Conservation (phyloP, 2,888 invertebrate species). For the Caenorhabditis zanzibari region DNA sequence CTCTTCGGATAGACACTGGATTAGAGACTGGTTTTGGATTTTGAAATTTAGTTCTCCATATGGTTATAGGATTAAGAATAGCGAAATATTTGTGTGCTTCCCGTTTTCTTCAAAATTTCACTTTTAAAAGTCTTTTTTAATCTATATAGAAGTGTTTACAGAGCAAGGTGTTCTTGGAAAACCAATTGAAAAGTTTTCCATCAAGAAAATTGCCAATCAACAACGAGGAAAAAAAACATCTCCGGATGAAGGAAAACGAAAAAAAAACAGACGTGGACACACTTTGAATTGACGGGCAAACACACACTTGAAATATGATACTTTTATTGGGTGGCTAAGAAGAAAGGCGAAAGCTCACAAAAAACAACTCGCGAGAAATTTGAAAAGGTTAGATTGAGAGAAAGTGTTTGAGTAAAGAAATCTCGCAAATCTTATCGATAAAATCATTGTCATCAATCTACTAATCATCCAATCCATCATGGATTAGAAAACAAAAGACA, state of each 20-base stretch:
- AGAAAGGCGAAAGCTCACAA: constrained; percentile 22
- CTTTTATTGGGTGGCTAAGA: constrained; percentile 43
- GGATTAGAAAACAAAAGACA: not conserved
- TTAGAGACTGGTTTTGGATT: constrained; percentile 17
- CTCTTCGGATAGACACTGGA: constrained; percentile 18
- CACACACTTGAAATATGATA: constrained; percentile 64
- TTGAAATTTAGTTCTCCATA: constrained; percentile 6
- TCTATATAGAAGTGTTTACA: not conserved
- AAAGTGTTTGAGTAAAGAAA: not conserved
- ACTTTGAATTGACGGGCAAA: constrained; percentile 4
- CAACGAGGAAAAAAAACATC: constrained; percentile 16
- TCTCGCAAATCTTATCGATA: too few relatives aligned
- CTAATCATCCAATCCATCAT: not conserved
- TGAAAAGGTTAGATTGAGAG: not conserved
- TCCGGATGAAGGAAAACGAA: constrained; percentile 10
- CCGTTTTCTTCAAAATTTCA: too few relatives aligned
- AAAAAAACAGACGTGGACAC: constrained; percentile 32
- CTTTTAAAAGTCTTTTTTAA: too few relatives aligned
- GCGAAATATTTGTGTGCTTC: too few relatives aligned
- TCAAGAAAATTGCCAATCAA: not conserved
- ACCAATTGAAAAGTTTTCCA: not conserved
- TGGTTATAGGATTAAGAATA: constrained; percentile 7
- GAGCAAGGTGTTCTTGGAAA: not conserved
- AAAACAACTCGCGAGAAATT: constrained; percentile 35
- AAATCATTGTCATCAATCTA: not conserved